Evolutionary conservation across 2,888 invertebrate species (phyloP).

Genomic region (Polyommatus iphigenia): DNA sequence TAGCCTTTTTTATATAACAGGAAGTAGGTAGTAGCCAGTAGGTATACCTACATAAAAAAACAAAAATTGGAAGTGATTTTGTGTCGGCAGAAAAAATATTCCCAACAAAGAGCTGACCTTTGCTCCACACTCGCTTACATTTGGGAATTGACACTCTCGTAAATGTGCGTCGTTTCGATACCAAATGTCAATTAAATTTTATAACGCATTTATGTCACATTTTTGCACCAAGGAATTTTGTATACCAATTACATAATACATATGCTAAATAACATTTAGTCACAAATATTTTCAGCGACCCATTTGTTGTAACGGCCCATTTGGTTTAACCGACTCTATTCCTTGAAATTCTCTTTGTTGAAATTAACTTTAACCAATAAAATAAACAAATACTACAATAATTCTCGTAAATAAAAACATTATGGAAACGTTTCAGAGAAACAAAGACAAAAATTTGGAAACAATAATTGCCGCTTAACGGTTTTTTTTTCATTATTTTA

Average conservation of each 20-base stretch:
- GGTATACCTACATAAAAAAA: background rate
- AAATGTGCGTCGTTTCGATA: constrained; percentile 44
- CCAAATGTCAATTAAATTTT: constrained; percentile 8
- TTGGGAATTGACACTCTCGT: constrained; percentile 49
- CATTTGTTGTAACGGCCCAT: background rate
- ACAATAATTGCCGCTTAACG: constrained; percentile 7
- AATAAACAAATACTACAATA: background rate
- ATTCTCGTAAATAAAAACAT: background rate
- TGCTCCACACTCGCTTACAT: constrained; percentile 55
- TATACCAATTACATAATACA: background rate
- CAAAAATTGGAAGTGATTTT: constrained; percentile 33
- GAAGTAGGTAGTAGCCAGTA: too few relatives aligned
- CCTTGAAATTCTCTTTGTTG: background rate
- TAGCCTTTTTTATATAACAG: background rate
- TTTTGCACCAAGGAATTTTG: background rate
- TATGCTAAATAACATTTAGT: background rate
- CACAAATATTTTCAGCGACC: background rate
- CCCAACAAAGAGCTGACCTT: constrained; percentile 62
- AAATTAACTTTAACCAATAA: constrained; percentile 1
- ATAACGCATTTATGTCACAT: background rate
- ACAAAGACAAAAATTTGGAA: background rate
- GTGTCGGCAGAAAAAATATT: constrained; percentile 60
- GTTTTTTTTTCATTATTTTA: constrained; percentile 1
- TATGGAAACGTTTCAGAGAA: background rate
- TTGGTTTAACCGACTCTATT: background rate